Base-by-base conservation (phyloP, 1,140 invertebrate species). In the Drosophila sucinea region DNA sequence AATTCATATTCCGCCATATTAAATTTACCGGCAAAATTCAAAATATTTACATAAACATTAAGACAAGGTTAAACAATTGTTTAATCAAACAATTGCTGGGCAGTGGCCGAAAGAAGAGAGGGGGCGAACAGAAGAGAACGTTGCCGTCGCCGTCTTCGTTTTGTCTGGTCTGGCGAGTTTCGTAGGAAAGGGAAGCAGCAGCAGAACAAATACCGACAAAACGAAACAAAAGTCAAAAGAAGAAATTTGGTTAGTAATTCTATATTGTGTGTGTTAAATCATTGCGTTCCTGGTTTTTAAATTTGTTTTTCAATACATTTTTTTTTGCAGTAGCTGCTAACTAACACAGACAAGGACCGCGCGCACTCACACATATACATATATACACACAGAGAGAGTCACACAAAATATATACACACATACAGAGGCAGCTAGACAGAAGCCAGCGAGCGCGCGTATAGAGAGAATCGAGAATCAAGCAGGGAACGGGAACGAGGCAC, bases 11-110 rank as follows among this genome's bases (percentile, higher is more conserved):
- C 86, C 87, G 87, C 87, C 87, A 90, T 90, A 87, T 51, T 51
- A 51, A 51, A 51, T 90, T 90, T 90, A 90, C 87, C 87, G 87
- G 87, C 87, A 90, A 90, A 90, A 90, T 90, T 90, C 87, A 90
- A 90, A 90, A 90, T 86, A 90, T 90, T 90, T 90, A 90, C 87
- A 90, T 90, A 81, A 90, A 73, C 68, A 57, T 41, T 72, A 63
- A 62, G 44, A 54, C 67, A 56, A 65, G 27, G 65, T 40, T 27
- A 32, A 57, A 56, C 60, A 57, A 60, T 73, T 78, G 68, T 66
- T 51, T 5, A 51, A 78, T 65, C 40, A 67, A 89, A 35, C 56
- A 51, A 62, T 25, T 47, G 61, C 55, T 38, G 56, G 67, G 60
- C 41, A 63, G 58, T 44, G 73, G 55, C 75, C 25, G 8, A 51